Percentiles rank a stretch among this genome's conserved stretches.
Conservation (phyloP, 2,113 vertebrate species). For the Onychostoma macrolepis region DNA sequence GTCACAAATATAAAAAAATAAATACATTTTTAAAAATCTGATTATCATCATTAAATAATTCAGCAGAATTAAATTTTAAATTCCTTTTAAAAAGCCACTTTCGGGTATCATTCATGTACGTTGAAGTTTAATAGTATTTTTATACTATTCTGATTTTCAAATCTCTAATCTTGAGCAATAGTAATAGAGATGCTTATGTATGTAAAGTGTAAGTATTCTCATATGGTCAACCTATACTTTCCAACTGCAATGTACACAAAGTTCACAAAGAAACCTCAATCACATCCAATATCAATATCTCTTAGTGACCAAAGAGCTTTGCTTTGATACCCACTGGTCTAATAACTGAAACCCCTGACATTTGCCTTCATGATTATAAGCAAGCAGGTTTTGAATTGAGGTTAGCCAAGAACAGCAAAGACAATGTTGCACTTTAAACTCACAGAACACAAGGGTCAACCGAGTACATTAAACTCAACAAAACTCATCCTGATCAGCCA, state of each 20-base stretch:
- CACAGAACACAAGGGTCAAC: not conserved
- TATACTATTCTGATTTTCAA: not conserved
- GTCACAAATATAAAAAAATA: not conserved
- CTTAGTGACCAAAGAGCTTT: constrained; percentile 6
- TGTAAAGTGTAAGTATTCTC: not conserved
- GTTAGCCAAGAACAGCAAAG: not conserved
- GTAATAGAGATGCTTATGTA: not conserved
- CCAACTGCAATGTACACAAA: not conserved
- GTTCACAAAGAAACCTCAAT: constrained; percentile 3
- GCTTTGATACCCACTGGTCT: constrained; percentile 23
- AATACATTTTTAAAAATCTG: too few species aligned
- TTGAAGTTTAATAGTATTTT: not conserved
- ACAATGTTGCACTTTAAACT: not conserved
- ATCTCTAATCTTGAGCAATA: not conserved
- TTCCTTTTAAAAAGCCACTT: not conserved
- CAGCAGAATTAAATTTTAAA: not conserved
- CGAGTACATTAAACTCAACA: constrained; percentile 7
- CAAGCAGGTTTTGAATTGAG: constrained; percentile 23
- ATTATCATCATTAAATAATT: not conserved
- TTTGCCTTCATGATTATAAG: constrained; percentile 33
- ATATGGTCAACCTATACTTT: not conserved
- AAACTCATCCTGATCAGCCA: not conserved
- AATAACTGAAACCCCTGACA: not conserved
- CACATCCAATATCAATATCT: constrained; percentile 4
- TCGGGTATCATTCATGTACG: not conserved